Base-by-base conservation (phyloP, 2,888 invertebrate species). In the Parochlus steinenii region DNA sequence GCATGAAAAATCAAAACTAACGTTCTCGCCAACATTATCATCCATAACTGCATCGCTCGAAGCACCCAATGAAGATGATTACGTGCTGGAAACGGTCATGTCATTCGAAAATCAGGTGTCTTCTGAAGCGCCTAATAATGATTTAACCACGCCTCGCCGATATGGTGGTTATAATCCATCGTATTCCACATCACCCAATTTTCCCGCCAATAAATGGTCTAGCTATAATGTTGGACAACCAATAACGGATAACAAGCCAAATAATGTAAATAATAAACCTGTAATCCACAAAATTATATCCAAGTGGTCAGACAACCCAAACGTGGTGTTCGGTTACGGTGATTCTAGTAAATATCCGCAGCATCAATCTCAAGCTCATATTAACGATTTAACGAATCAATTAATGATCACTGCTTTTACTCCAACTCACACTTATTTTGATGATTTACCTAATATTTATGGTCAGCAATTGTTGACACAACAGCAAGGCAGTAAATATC, bases 251-350 rank as follows among this genome's bases (percentile, higher is more conserved):
- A 6, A 23, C n/a, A 14, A 16, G 11, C 6, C 4, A 5, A 24
- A 15, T 8, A 12, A 10, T 5, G 11, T 11, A 25, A 32, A 24
- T n/a, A n/a, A n/a, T 10, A 36, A 36, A 12, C 36, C 36, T n/a
- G 30, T 36, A 6, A 30, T 36, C 11, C 36, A 36, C 25, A 36
- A 36, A 24, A 30, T 36, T 6, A 36, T 36, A 7, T 36, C 36
- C 6, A 36, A 36, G 19, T 36, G 36, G 36, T 36, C 36, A 8
- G 36, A 36, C 16, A 36, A 36, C 19, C 36, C 36, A 5, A 29
- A n/a, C n/a, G 36, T 30, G 2, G 29, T 36, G 4, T 36, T 28
- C 12, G 30, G 18, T 11, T 24, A 36, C 14, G 30, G 30, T 4
- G 6, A n/a, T 8, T 5, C 14, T 6, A 5, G 5, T 10, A 6